Evolutionary conservation across 2,113 vertebrate species (phyloP).

Genomic region (Meleagris gallopavo): DNA sequence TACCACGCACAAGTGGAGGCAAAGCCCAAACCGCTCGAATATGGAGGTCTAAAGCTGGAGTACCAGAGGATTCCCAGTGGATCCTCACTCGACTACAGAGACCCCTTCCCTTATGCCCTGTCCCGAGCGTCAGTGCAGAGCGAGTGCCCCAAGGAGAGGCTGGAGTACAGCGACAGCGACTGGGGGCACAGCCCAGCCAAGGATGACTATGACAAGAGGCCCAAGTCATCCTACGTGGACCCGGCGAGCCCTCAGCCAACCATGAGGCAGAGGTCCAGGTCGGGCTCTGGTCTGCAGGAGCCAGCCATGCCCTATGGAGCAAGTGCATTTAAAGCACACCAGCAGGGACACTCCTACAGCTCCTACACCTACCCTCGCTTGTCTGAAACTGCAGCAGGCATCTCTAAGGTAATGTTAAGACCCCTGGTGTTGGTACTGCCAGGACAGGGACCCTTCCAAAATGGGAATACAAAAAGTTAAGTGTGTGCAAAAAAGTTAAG

Average conservation of each 20-base stretch:
- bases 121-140: conserved; percentile 88
- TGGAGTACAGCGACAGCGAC: conserved; percentile 87
- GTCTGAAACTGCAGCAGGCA: conserved; percentile 87
- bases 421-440: not conserved
- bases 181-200: conserved; percentile 86
- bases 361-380: conserved; percentile 98
- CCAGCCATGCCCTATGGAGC: conserved; percentile 88
- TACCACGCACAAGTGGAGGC: conserved; percentile 89
- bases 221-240: conserved; percentile 92
- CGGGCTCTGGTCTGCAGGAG: conserved; percentile 96
- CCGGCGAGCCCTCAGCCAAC: conserved; percentile 92
- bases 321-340: conserved; percentile 88
- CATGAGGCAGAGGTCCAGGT: conserved; percentile 93
- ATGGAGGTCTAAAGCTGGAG: conserved; percentile 76
- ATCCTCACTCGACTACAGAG: conserved; percentile 89
- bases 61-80: conserved; percentile 80
- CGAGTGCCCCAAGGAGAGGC: conserved; percentile 85
- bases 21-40: conserved; percentile 85
- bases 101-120: conserved; percentile 85
- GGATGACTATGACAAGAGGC: conserved; percentile 92
- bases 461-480: not conserved
- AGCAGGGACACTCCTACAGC: conserved; percentile 92
- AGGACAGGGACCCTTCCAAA: not conserved
- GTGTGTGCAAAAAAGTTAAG: fast-evolving
- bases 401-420: conserved; percentile 87